Evolutionary conservation across 2,797 vertebrate genomes (phyloP).

Genomic region (Dallia pectoralis): DNA sequence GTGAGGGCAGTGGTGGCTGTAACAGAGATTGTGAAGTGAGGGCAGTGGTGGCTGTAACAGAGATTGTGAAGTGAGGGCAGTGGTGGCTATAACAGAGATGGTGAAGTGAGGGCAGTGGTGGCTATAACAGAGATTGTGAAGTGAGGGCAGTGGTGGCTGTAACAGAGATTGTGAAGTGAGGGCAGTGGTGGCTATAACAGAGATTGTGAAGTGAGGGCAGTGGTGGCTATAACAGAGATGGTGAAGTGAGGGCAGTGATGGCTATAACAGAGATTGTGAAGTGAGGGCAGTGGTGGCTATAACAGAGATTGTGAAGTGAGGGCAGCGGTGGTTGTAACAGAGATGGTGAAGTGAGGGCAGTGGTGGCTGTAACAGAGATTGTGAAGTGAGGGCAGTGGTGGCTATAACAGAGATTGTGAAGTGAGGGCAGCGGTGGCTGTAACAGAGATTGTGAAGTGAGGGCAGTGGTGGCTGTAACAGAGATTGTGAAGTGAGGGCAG

Average conservation of each 20-base stretch:
- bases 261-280: conserved; percentile 28
- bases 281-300: conserved; percentile 3
- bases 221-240: conserved; percentile 24
- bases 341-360: too few species aligned
- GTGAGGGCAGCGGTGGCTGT: conserved; percentile 3
- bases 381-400: conserved; percentile 14
- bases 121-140: conserved; percentile 28
- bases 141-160: conserved; percentile 3
- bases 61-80: too few species aligned
- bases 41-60: conserved; percentile 23
- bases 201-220: too few species aligned
- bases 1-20: conserved; percentile 3
- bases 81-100: conserved; percentile 24
- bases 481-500: too few species aligned
- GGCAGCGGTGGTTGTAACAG: conserved; percentile 23
- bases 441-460: too few species aligned
- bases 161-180: too few species aligned
- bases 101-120: conserved; percentile 14
- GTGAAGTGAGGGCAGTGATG: conserved; percentile 14
- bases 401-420: conserved; percentile 28
- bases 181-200: conserved; percentile 23
- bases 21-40: too few species aligned
- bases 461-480: conserved; percentile 23
- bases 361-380: conserved; percentile 24
- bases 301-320: too few species aligned